phyloP scores from a whole-genome alignment of 2,888 invertebrate species.

The Norana najaformis region DNA sequence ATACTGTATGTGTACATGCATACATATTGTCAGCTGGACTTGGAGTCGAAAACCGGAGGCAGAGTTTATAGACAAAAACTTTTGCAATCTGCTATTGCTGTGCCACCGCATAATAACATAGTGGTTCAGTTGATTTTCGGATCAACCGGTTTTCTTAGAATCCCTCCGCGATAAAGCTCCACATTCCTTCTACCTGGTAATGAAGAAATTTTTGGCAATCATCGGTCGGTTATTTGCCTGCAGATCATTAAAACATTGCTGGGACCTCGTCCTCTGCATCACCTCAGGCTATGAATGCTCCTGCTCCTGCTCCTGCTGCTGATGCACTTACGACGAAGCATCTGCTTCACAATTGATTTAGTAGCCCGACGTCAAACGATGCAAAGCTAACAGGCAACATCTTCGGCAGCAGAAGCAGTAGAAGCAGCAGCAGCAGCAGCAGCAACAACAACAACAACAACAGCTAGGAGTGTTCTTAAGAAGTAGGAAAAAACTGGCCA shows the following conservation, averaged over 20 bases:
- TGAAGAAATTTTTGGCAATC: background rate
- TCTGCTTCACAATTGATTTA: background rate
- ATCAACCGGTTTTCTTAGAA: background rate
- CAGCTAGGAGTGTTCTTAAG: background rate
- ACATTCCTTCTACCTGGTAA: background rate
- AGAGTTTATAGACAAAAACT: background rate
- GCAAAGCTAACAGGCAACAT: background rate
- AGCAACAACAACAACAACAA: background rate
- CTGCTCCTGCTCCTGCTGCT: background rate
- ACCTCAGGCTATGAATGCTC: background rate
- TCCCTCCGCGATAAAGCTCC: background rate
- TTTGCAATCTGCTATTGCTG: background rate
- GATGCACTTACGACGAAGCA: background rate
- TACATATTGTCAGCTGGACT: background rate
- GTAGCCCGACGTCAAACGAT: background rate
- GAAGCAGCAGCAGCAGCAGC: background rate
- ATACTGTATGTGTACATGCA: background rate
- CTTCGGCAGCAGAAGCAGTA: background rate
- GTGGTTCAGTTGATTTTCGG: background rate
- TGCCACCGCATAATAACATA: background rate
- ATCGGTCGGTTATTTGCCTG: background rate
- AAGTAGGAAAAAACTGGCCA: background rate
- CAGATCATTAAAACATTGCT: background rate
- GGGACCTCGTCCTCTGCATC: background rate
- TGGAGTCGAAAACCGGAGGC: no score